Evolutionary conservation across 1,140 invertebrate genomes (phyloP), one percentile per base, ranked within the genome.

Genomic region (Orchesella cincta): DNA sequence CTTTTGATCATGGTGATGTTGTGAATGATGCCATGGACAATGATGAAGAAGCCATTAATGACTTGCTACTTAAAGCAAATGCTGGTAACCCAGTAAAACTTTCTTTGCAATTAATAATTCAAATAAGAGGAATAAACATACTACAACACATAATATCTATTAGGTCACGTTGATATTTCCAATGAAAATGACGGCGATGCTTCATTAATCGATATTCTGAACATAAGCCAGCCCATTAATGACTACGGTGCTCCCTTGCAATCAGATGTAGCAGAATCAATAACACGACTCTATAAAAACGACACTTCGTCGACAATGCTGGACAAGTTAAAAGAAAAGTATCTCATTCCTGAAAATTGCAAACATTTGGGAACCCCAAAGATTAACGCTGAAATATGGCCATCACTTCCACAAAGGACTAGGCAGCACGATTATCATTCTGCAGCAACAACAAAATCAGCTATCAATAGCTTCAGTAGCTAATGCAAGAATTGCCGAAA

Each of bases 261-360:
- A 8, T 8, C 39, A 46, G 39, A 46, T 18, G 39, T 46, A 18
- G 39, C 39, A 18, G 18, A 46, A 8, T 46, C 39, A 46, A 46
- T 46, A 8, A 46, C 5, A 8, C 5, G 18, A 5, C 5, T 46
- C 18, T 46, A 8, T 18, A 46, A 46, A 18, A 18, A 5, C 18
- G 39, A 46, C 18, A 5, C 39, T 64, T 5, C 8, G 5, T 12
- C 5, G 28, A n/a, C 8, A 12, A 8, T 64, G 8, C 5, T 64
- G n/a, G n/a, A n/a, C 12, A 64, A 64, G 23, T 12, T 64, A 8
- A 64, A 64, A 64, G 57, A 64, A 64, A n/a, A 64, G 28, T 64
- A 23, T 29, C 57, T 8, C n/a, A 12, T 64, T 64, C 57, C 57
- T 12, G 28, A 29, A 12, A 64, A 64, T 29, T 64, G 57, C 57